phyloP scores from a whole-genome alignment of 2,797 vertebrate genomes.

The Schizopygopsis pylzovi region DNA sequence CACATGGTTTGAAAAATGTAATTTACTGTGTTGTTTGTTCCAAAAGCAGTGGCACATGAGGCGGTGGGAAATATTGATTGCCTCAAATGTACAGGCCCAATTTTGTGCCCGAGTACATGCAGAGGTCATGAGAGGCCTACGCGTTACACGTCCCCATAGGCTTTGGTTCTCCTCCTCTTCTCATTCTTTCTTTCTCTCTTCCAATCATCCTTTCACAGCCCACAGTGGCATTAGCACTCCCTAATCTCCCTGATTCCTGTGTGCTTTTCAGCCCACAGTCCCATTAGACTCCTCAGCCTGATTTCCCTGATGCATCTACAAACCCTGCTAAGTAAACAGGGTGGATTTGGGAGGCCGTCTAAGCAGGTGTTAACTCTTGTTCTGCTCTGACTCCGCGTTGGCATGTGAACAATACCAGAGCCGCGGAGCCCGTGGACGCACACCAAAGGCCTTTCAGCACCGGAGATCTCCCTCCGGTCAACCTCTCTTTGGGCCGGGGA shows the following conservation, averaged over 20 bases:
- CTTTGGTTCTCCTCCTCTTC: conserved; percentile 54
- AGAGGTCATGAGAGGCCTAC: conserved; percentile 63
- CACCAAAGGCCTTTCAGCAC: conserved; percentile 63
- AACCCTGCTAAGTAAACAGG: conserved; percentile 64
- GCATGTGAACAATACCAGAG: conserved; percentile 66
- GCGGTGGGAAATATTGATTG: conserved; percentile 25
- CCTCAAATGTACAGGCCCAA: conserved; percentile 10
- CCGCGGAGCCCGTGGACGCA: conserved; percentile 52
- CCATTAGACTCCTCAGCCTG: conserved; percentile 64
- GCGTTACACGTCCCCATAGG: conserved; percentile 61
- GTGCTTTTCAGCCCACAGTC: conserved; percentile 62
- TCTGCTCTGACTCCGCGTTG: conserved; percentile 63
- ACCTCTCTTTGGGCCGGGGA: conserved; percentile 53
- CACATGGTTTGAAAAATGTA: conserved; percentile 33
- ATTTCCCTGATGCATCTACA: conserved; percentile 63
- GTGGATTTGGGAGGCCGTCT: conserved; percentile 62
- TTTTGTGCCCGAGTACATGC: conserved; percentile 23
- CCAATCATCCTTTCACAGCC: conserved; percentile 63
- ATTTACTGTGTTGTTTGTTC: conserved; percentile 30
- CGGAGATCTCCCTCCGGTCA: conserved; percentile 53
- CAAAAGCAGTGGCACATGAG: conserved; percentile 15
- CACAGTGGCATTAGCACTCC: conserved; percentile 64
- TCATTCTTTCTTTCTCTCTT: conserved; percentile 51
- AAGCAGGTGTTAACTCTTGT: conserved; percentile 70
- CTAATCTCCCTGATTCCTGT: conserved; percentile 62